phyloP scores from a whole-genome alignment of 37 sponge, comb jelly and placozoan genomes.

The Bolinopsis microptera region DNA sequence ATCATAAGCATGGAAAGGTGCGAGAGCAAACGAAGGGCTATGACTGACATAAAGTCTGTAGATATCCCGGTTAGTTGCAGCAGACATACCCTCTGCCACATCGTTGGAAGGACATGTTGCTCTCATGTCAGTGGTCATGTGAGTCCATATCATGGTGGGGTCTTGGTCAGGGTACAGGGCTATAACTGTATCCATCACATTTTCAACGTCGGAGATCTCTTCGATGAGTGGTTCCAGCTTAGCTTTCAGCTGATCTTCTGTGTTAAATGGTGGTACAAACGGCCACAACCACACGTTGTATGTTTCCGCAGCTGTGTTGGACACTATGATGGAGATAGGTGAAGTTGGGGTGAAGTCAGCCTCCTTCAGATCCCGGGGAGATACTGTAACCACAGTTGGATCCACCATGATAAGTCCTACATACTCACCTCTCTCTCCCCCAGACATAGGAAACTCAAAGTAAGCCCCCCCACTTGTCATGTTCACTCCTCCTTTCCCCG shows the following conservation, averaged over 20 bases:
- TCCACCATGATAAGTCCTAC: neutral
- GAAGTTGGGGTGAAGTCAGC: slow-evolving; percentile 5
- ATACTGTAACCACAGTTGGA: slow-evolving; percentile 4
- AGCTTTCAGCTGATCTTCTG: neutral
- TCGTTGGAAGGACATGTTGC: slow-evolving; percentile 42
- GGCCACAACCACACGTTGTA: neutral
- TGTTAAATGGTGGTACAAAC: neutral
- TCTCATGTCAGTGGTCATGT: slow-evolving; percentile 22
- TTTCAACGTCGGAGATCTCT: neutral
- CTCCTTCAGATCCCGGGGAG: neutral
- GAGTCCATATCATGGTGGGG: neutral
- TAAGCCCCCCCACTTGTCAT: neutral
- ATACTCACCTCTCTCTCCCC: neutral
- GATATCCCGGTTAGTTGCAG: slow-evolving; percentile 3
- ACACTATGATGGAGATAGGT: neutral
- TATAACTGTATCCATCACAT: neutral
- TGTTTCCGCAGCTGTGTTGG: neutral
- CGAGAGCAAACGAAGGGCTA: neutral
- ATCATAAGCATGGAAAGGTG: slow-evolving; percentile 41
- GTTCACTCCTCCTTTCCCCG: neutral
- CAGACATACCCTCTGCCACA: neutral
- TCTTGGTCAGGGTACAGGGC: neutral
- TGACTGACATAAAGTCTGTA: neutral
- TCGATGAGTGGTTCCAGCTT: neutral
- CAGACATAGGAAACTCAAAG: slow-evolving; percentile 13